A percentile compares a stretch with the other conserved stretches of the same genome.
Evolutionary conservation across 2,888 invertebrate genomes (phyloP).

Genomic region (Morpho helenor): DNA sequence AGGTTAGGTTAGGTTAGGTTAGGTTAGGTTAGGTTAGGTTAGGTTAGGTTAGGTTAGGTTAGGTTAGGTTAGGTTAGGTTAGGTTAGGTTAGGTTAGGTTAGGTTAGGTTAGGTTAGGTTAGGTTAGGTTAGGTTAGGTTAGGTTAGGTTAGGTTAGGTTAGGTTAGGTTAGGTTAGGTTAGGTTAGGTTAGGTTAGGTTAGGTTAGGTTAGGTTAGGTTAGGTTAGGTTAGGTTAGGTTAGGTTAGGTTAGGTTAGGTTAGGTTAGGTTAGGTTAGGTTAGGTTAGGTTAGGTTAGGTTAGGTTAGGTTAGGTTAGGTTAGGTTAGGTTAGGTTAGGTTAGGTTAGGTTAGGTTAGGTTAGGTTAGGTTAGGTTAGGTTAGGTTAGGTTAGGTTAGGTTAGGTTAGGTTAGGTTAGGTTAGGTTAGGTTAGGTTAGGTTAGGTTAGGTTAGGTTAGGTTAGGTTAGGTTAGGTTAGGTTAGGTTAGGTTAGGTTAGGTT

Average conservation of each 20-base stretch:
- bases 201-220: constrained; percentile 2
- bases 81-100: constrained; percentile 2
- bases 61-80: constrained; percentile 2
- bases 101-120: constrained; percentile 2
- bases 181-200: constrained; percentile 2
- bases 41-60: constrained; percentile 2
- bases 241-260: constrained; percentile 2
- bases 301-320: constrained; percentile 2
- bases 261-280: constrained; percentile 2
- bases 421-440: constrained; percentile 2
- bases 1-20: constrained; percentile 2
- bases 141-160: constrained; percentile 2
- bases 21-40: constrained; percentile 2
- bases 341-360: constrained; percentile 2
- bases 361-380: constrained; percentile 2
- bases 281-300: constrained; percentile 2
- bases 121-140: constrained; percentile 2
- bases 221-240: constrained; percentile 2
- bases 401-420: constrained; percentile 2
- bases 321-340: constrained; percentile 2
- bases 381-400: constrained; percentile 2
- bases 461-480: neutral
- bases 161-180: constrained; percentile 2
- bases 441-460: constrained; percentile 2
- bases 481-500: no score